These are phyloP conservation scores for Girardinus metallicus DNA, from an alignment of 2,797 vertebrate species.

Conservation along the genomic window DNA sequence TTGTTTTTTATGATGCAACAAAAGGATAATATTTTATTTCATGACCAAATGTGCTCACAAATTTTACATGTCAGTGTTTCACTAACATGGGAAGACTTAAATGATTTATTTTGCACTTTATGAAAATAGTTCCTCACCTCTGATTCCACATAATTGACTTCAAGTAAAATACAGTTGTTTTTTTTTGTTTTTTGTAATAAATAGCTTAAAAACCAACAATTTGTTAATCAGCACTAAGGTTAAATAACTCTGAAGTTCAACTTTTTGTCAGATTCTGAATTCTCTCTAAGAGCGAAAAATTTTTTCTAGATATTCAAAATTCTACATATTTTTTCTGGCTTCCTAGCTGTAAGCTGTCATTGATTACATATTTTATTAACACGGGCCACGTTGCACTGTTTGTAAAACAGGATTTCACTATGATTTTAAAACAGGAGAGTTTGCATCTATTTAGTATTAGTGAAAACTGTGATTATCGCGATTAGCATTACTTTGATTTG, in stretches of 20 bases:
- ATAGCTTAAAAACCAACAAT: not conserved
- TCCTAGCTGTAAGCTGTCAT: not conserved
- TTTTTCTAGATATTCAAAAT: not conserved
- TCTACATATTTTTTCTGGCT: not conserved
- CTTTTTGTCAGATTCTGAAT: not conserved
- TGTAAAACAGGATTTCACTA: not conserved
- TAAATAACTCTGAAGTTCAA: not conserved
- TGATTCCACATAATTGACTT: not conserved
- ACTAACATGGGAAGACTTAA: not conserved
- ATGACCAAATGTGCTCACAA: not conserved
- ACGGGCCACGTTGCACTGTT: not conserved
- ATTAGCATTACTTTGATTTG: too few relatives aligned
- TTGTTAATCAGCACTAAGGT: not conserved
- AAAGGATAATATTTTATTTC: not conserved
- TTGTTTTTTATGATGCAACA: conserved; percentile 2
- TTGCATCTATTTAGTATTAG: not conserved
- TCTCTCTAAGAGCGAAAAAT: too few relatives aligned
- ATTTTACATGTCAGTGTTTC: not conserved
- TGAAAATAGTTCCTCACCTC: not conserved
- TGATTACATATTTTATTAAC: not conserved
- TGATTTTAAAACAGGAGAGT: not conserved
- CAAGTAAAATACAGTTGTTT: not conserved
- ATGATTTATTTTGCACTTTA: not conserved
- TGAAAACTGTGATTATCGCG: too few relatives aligned
- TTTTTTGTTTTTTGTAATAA: too few relatives aligned